Conservation (phyloP, 1,140 invertebrate species). For the Drosophila nigromelanica region DNA sequence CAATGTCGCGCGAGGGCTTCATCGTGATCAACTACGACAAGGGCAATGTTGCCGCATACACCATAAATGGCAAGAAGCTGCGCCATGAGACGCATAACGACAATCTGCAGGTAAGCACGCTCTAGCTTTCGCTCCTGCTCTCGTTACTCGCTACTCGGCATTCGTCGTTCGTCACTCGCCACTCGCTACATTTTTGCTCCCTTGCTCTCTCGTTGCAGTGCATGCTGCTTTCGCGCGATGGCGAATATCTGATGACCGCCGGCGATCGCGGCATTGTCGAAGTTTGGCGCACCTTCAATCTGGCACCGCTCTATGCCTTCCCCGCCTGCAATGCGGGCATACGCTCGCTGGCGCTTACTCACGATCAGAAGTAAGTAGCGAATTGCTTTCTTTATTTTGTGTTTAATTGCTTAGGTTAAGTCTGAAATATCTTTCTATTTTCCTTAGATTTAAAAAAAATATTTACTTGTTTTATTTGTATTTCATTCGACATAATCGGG, state of each 20-base stretch:
- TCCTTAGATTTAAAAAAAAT: no score
- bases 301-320: conserved; percentile 98
- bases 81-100: conserved; percentile 96
- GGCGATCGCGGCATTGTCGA: conserved; percentile 98
- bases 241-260: conserved; percentile 98
- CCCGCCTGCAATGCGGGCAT: conserved; percentile 97
- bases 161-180: not conserved
- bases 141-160: not conserved
- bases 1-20: conserved; percentile 97
- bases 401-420: not conserved
- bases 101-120: conserved; percentile 92
- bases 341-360: conserved; percentile 95
- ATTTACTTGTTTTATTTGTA: no score
- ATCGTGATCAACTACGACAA: conserved; percentile 96
- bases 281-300: conserved; percentile 98
- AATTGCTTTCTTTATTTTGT: no score
- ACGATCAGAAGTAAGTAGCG: conserved; percentile 96
- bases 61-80: conserved; percentile 94
- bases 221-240: conserved; percentile 97
- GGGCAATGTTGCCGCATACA: conserved; percentile 96
- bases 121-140: no score
- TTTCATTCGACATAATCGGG: no score
- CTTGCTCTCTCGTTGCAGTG: conserved; percentile 87
- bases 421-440: no score
- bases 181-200: not conserved